phyloP scores from a whole-genome alignment of 1,140 invertebrate species.

The Macrocentrus cingulum region DNA sequence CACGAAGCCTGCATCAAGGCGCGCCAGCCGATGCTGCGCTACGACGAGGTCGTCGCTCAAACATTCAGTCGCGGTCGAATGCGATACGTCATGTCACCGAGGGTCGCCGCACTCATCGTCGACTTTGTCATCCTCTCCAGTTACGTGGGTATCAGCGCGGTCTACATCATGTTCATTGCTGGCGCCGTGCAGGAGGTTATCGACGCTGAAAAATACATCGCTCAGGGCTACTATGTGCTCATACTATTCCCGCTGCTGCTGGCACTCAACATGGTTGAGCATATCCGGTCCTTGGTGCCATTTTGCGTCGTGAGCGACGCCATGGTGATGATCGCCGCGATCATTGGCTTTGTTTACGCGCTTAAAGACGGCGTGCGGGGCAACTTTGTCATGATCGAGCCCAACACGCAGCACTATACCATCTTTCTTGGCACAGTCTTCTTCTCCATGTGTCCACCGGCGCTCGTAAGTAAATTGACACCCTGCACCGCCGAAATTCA shows the following conservation, averaged over 20 bases:
- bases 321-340: constrained; percentile 23
- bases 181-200: constrained; percentile 34
- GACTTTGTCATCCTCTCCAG: constrained; percentile 33
- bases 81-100: no score
- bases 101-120: constrained; percentile 24
- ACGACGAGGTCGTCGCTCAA: constrained; percentile 36
- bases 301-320: constrained; percentile 34
- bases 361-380: constrained; percentile 35
- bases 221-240: constrained; percentile 32
- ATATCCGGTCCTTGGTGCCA: constrained; percentile 30
- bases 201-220: constrained; percentile 24
- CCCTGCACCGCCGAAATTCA: no score
- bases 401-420: constrained; percentile 29
- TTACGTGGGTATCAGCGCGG: constrained; percentile 38
- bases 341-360: constrained; percentile 36
- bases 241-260: constrained; percentile 38
- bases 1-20: constrained; percentile 31
- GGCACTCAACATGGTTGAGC: constrained; percentile 33
- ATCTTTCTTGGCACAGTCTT: constrained; percentile 40
- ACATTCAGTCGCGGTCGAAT: constrained; percentile 29
- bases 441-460: constrained; percentile 40
- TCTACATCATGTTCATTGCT: constrained; percentile 39
- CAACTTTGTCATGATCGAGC: constrained; percentile 27
- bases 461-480: constrained; percentile 38
- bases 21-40: constrained; percentile 31